Percentiles rank a stretch among this genome's conserved stretches.
These are phyloP conservation scores for Emmelina monodactyla DNA, from an alignment of 2,888 invertebrate species.

Conservation along the genomic window DNA sequence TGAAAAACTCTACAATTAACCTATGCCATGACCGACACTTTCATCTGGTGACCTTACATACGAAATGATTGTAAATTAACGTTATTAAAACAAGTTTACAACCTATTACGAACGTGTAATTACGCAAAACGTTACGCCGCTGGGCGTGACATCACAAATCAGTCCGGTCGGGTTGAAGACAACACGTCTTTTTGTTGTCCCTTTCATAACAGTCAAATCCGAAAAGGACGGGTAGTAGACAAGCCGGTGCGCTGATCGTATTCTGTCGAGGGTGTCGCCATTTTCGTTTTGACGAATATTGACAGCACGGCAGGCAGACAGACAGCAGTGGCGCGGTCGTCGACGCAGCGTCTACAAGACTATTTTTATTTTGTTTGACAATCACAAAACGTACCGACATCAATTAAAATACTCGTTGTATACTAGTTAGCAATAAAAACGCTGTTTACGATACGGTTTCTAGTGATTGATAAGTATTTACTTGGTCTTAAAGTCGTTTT, in stretches of 20 bases:
- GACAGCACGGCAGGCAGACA: conserved; percentile 67
- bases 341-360: conserved; percentile 58
- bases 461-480: conserved; percentile 37
- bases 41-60: conserved; percentile 46
- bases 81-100: conserved; percentile 61
- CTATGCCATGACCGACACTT: conserved; percentile 44
- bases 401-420: conserved; percentile 27
- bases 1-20: conserved; percentile 36
- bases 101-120: conserved; percentile 51
- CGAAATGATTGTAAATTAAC: conserved; percentile 50
- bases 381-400: conserved; percentile 28
- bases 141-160: conserved; percentile 67
- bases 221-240: conserved; percentile 30
- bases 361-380: conserved; percentile 65
- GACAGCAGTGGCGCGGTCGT: conserved; percentile 61
- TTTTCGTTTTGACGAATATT: conserved; percentile 78
- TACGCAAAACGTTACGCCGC: conserved; percentile 66
- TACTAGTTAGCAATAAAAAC: conserved; percentile 35
- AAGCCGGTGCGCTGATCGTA: conserved; percentile 54
- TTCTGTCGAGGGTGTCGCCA: conserved; percentile 73
- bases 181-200: conserved; percentile 42
- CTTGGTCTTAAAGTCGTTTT: conserved; percentile 31
- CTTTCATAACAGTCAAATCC: conserved; percentile 23
- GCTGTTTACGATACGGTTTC: conserved; percentile 28
- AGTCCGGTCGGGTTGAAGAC: conserved; percentile 55